A percentile compares a stretch with the other conserved stretches of the same genome.
Evolutionary conservation across 2,113 vertebrate species (phyloP).

Genomic region (Xiphorhynchus elegans): DNA sequence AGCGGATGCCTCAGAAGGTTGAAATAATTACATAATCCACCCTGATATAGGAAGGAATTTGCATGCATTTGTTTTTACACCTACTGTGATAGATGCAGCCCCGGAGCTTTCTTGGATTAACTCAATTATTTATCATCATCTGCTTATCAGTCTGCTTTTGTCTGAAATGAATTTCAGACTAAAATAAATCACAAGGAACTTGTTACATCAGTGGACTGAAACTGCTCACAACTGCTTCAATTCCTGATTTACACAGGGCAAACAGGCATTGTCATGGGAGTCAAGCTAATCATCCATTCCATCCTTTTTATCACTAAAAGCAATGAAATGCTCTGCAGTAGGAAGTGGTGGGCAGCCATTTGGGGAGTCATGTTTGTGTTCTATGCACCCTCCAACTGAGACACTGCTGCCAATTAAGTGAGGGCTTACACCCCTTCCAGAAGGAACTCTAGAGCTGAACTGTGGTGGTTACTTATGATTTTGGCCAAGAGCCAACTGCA

Average conservation of each 20-base stretch:
- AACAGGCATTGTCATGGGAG: not conserved
- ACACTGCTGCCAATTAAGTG: not conserved
- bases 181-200: not conserved
- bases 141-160: not conserved
- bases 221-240: not conserved
- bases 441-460: not conserved
- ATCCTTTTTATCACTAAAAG: not conserved
- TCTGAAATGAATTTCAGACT: not conserved
- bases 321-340: not conserved
- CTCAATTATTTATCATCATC: conserved; percentile 3
- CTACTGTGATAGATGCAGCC: not conserved
- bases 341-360: not conserved
- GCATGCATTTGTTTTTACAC: not conserved
- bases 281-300: not conserved
- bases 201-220: not conserved
- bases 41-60: not conserved
- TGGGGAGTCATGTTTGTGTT: not conserved
- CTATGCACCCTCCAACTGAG: not conserved
- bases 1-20: not conserved
- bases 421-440: not conserved
- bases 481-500: not conserved
- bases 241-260: not conserved
- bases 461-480: not conserved
- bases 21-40: not conserved
- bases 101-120: not conserved